phyloP scores from a whole-genome alignment of 1,140 invertebrate species.

The Magallana gigas region DNA sequence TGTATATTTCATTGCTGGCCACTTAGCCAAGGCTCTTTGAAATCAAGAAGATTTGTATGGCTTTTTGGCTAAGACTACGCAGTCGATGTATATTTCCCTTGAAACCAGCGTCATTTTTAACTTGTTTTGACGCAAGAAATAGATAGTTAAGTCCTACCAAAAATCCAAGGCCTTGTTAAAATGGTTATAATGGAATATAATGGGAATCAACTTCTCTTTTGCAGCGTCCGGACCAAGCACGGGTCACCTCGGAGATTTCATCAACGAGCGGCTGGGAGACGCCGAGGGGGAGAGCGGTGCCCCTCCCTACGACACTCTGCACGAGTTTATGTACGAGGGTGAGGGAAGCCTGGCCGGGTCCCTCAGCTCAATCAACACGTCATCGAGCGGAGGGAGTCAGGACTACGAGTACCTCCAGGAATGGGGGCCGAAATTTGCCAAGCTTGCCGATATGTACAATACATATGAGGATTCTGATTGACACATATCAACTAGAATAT shows the following conservation, averaged over 20 bases:
- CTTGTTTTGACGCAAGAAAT: too few species aligned
- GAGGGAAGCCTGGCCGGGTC: conserved; percentile 98
- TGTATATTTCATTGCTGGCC: too few species aligned
- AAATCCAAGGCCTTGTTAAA: too few species aligned
- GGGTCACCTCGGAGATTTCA: conserved; percentile 82
- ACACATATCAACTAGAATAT: too few species aligned
- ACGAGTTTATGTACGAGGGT: conserved; percentile 98
- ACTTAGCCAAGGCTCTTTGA: too few species aligned
- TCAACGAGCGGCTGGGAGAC: conserved; percentile 95
- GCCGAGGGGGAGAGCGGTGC: conserved; percentile 97
- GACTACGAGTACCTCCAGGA: conserved; percentile 98
- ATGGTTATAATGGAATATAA: not conserved
- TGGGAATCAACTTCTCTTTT: not conserved
- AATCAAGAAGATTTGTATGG: too few species aligned
- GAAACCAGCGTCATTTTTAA: too few species aligned
- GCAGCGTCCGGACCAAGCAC: not conserved
- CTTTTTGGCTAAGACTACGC: too few species aligned
- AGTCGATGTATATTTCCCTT: too few species aligned
- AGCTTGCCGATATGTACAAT: conserved; percentile 96
- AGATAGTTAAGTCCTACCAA: too few species aligned
- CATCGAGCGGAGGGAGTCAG: conserved; percentile 94
- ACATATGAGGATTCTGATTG: conserved; percentile 62
- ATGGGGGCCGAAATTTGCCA: conserved; percentile 98
- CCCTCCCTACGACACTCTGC: conserved; percentile 96
- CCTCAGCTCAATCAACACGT: conserved; percentile 94